Base-by-base conservation (phyloP, 2,888 invertebrate genomes). In the Kuschelorhynchus macadamiae region DNA sequence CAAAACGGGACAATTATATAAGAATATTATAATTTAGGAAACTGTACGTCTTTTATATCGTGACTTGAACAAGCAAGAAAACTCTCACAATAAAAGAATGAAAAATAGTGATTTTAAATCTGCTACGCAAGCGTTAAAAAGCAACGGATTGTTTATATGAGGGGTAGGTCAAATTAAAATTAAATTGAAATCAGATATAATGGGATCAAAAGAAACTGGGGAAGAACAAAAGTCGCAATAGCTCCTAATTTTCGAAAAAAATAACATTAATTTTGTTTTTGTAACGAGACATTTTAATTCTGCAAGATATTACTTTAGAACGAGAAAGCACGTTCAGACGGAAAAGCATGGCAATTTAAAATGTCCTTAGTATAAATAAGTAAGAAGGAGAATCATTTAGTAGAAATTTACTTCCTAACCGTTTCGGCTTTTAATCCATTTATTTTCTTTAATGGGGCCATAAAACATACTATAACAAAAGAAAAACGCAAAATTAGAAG, bases 391-490 rank as follows among this genome's bases (percentile, higher is more conserved):
- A 57, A 65, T 65, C 59, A 59, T 59, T 65, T 65, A 59, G 59
- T 52, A 30, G 25, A 65, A 67, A 67, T 61, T 67, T 67, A 67
- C 67, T 67, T 61, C 55, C 49, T 50, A 56, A 55, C 56, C 67
- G 39, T 53, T 60, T 66, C 53, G 60, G 46, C 67, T 67, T 61
- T 67, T 67, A 67, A 67, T 67, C 61, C 55, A 50, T 67, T 67
- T 61, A 61, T 67, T 67, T 67, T 47, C 61, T 67, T 61, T 61
- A 61, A 67, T 61, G 61, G 66, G 47, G 18, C 42, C 49, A 55
- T 67, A 67, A 67, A 67, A 66, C n/a, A n/a, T n/a, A n/a, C n/a
- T 66, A 59, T 59, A 59, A 59, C 30, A 18, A 25, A 33, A 32
- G 44, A 18, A 18, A 59, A 52, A 59, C 52, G 66, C 47, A 25